These are phyloP conservation scores for Catostylus mosaicus DNA, from an alignment of 30 jellyfish, hydroid and myxozoan species.

Conservation along the genomic window DNA sequence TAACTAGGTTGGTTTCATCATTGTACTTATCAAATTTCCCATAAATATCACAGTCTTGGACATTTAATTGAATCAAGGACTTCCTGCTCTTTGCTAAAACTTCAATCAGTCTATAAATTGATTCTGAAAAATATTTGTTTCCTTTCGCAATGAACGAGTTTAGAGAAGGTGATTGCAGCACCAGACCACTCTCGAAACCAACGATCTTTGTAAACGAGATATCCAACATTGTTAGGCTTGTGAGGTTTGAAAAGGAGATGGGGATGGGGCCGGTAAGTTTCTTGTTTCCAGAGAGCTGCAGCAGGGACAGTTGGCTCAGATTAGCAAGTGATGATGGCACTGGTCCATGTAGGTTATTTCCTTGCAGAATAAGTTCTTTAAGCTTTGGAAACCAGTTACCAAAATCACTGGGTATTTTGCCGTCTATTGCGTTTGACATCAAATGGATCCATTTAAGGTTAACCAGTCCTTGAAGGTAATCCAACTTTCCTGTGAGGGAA, in stretches of 20 bases:
- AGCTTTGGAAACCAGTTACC: constrained; percentile 75
- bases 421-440: constrained; percentile 44
- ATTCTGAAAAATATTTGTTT: constrained; percentile 7
- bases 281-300: constrained; percentile 48
- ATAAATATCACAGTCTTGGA: constrained; percentile 40
- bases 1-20: constrained; percentile 45
- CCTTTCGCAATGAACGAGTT: constrained; percentile 55
- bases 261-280: constrained; percentile 53
- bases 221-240: constrained; percentile 44
- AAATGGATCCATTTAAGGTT: constrained; percentile 32
- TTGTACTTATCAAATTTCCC: constrained; percentile 48
- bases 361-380: constrained; percentile 35
- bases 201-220: constrained; percentile 38
- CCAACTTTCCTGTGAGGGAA: constrained; percentile 35
- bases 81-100: constrained; percentile 20
- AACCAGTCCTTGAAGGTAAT: constrained; percentile 32
- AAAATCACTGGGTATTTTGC: constrained; percentile 57
- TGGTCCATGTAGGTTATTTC: constrained; percentile 24
- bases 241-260: constrained; percentile 38
- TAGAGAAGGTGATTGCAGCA: constrained; percentile 13
- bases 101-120: constrained; percentile 30
- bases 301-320: constrained; percentile 6
- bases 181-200: constrained; percentile 69
- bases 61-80: constrained; percentile 54
- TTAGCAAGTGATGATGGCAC: constrained; percentile 63